Evolutionary conservation across 2,888 invertebrate genomes (phyloP).

Genomic region (Lasioglossum calceatum): DNA sequence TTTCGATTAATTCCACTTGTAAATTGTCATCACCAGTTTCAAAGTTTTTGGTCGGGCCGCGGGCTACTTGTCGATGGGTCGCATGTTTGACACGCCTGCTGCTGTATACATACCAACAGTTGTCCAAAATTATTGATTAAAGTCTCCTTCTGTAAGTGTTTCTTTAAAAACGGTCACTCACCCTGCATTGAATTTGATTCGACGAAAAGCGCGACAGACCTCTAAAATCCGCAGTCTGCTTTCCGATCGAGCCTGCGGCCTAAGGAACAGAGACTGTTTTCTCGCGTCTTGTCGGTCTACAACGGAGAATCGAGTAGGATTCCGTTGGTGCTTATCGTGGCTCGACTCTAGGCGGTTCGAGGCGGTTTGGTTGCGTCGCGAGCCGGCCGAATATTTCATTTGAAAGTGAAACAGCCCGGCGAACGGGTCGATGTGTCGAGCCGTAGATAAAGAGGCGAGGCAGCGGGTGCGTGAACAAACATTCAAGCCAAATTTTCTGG

Average conservation of each 20-base stretch:
- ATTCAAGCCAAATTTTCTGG: conserved; percentile 28
- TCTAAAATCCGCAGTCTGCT: neutral
- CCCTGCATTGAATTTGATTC: neutral
- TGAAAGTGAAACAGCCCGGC: conserved; percentile 1
- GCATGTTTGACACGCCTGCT: too few relatives aligned
- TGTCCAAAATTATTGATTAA: too few relatives aligned
- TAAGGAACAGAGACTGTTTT: neutral
- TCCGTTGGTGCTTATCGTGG: neutral
- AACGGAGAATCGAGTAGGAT: neutral
- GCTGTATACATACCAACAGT: too few relatives aligned
- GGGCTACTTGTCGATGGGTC: too few relatives aligned
- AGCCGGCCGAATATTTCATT: conserved; percentile 13
- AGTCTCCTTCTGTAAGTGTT: too few relatives aligned
- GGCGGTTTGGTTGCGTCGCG: neutral
- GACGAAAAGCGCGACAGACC: neutral
- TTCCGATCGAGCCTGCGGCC: neutral
- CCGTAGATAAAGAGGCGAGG: conserved; percentile 47
- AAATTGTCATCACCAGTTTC: too few relatives aligned
- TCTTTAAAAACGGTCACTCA: too few relatives aligned
- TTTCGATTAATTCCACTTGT: too few relatives aligned
- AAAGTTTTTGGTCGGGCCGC: too few relatives aligned
- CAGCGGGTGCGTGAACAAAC: conserved; percentile 52
- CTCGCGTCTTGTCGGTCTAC: fast-evolving
- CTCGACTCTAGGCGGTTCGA: neutral
- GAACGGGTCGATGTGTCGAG: conserved; percentile 28